Evolutionary conservation across 1,140 invertebrate species (phyloP).

Genomic region (Ctenoplectra terminalis): DNA sequence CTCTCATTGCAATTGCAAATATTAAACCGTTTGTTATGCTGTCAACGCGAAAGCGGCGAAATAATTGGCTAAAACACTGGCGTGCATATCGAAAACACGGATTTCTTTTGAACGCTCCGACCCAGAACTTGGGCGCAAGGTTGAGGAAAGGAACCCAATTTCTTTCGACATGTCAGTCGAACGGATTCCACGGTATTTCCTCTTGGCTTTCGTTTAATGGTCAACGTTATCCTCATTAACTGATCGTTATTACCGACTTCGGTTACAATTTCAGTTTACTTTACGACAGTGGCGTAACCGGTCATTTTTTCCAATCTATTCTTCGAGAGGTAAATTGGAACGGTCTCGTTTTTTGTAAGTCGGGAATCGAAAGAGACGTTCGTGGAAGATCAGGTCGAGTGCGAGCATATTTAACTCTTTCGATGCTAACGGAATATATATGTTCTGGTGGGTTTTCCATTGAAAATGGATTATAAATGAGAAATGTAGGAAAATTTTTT

Average conservation of each 20-base stretch:
- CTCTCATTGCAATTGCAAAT: neutral
- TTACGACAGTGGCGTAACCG: conserved; percentile 11
- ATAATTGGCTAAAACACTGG: neutral
- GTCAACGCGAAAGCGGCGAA: neutral
- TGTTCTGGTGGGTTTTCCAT: too few relatives aligned
- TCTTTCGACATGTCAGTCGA: conserved; percentile 23
- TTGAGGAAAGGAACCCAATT: conserved; percentile 33
- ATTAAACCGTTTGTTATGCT: neutral
- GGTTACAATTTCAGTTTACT: conserved; percentile 13
- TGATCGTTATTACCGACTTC: conserved; percentile 27
- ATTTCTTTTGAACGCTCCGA: neutral
- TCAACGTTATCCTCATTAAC: conserved; percentile 31
- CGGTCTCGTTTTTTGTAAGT: too few relatives aligned
- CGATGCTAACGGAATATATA: too few relatives aligned
- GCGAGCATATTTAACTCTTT: too few relatives aligned
- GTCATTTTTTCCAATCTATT: neutral
- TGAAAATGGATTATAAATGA: too few relatives aligned
- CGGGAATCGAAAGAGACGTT: too few relatives aligned
- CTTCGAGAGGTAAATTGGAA: too few relatives aligned
- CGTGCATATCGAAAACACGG: neutral
- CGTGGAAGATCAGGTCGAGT: too few relatives aligned
- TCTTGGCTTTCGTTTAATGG: conserved; percentile 35
- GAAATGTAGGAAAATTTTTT: too few relatives aligned
- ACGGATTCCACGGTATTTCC: conserved; percentile 23
- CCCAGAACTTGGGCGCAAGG: conserved; percentile 16